A percentile compares a stretch with the other conserved stretches of the same genome.
Evolutionary conservation across 2,888 invertebrate species (phyloP).

Genomic region (Sphinx pinastri): DNA sequence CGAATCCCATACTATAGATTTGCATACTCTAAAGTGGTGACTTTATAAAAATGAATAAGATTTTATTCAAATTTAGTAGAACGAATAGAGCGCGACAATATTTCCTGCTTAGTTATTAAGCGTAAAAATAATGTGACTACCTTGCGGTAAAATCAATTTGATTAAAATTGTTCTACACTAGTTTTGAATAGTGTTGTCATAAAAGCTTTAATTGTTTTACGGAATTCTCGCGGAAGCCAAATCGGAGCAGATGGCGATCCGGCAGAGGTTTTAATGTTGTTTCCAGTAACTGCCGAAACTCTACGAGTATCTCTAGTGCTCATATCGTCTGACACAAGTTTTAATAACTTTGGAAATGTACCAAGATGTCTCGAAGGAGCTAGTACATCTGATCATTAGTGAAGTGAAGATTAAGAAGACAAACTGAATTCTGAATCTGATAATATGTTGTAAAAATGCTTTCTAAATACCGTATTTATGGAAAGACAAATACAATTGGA

Average conservation of each 20-base stretch:
- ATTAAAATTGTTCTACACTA: background rate
- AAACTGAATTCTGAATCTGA: background rate
- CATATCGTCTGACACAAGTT: conserved; percentile 17
- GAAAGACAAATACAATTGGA: too few relatives aligned
- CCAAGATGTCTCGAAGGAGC: background rate
- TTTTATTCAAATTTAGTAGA: background rate
- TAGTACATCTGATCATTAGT: too few relatives aligned
- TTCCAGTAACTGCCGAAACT: conserved; percentile 19
- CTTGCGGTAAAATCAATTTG: background rate
- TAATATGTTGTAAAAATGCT: too few relatives aligned
- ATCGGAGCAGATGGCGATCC: conserved; percentile 10
- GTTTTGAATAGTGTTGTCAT: conserved; percentile 2
- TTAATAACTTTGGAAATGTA: conserved; percentile 26
- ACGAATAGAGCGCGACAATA: background rate
- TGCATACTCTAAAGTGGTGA: too few relatives aligned
- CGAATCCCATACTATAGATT: too few relatives aligned
- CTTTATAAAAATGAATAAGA: background rate
- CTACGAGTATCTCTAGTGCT: conserved; percentile 14
- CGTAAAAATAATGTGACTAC: background rate
- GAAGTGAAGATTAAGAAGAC: background rate
- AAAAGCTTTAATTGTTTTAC: conserved; percentile 15
- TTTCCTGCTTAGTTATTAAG: background rate
- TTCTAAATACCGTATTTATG: too few relatives aligned
- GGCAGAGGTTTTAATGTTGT: conserved; percentile 23
- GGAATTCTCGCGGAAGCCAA: conserved; percentile 18